Percentiles rank a stretch among this genome's conserved stretches.
These are phyloP conservation scores for Mythimna impura DNA, from an alignment of 2,888 invertebrate genomes.

Conservation along the genomic window DNA sequence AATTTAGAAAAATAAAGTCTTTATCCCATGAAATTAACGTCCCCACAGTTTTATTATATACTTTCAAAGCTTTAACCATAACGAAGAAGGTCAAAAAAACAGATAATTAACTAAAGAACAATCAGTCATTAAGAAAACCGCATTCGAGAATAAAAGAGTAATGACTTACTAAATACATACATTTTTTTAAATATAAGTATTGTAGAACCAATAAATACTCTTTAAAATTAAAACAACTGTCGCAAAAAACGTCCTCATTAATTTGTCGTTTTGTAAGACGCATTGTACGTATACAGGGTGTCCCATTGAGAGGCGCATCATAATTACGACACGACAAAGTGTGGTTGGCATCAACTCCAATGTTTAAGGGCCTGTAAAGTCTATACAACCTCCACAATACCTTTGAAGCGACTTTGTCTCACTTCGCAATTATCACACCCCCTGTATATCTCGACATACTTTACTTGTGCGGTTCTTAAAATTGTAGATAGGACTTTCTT, in stretches of 20 bases:
- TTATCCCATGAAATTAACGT: conserved; percentile 11
- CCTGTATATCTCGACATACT: conserved; percentile 78
- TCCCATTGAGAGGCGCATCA: conserved; percentile 81
- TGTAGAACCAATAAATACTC: conserved; percentile 35
- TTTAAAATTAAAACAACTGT: conserved; percentile 59
- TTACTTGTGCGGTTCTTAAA: conserved; percentile 60
- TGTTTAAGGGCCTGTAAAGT: conserved; percentile 86
- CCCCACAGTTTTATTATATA: conserved; percentile 12
- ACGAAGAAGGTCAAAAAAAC: conserved; percentile 26
- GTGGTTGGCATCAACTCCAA: conserved; percentile 84
- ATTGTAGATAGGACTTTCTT: conserved; percentile 44
- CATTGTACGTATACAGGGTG: conserved; percentile 74
- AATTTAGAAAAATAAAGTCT: not conserved
- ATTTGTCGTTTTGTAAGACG: conserved; percentile 79
- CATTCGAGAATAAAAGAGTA: conserved; percentile 14
- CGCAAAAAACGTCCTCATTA: conserved; percentile 71
- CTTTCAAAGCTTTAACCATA: conserved; percentile 19
- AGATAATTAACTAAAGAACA: conserved; percentile 45
- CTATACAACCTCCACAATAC: conserved; percentile 86
- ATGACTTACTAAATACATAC: conserved; percentile 39
- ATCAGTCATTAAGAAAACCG: conserved; percentile 42
- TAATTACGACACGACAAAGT: conserved; percentile 86
- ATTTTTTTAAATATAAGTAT: conserved; percentile 43
- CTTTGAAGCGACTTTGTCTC: conserved; percentile 89
- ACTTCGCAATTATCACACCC: conserved; percentile 88